A percentile compares a stretch with the other conserved stretches of the same genome.
phyloP scores from a whole-genome alignment of 1,140 invertebrate species.

The Plectus sambesii region DNA sequence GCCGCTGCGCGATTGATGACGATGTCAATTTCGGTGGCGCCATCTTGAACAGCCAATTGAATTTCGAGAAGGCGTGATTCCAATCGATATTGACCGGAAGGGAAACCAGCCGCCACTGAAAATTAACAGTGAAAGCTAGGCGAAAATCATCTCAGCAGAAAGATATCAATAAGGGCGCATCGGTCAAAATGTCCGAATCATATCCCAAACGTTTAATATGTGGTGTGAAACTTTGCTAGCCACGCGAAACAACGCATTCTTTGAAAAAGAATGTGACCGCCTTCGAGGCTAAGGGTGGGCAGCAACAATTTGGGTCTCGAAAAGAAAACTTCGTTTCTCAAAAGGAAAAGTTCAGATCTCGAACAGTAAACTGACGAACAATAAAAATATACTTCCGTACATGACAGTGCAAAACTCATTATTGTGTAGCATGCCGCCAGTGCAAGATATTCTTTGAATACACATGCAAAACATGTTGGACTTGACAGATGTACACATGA shows the following conservation, averaged over 20 bases:
- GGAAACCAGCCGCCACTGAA: conserved; percentile 88
- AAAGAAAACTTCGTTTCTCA: too few species aligned
- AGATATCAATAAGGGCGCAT: conserved; percentile 23
- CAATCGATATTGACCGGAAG: conserved; percentile 73
- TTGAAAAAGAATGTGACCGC: conserved; percentile 10
- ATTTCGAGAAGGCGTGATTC: conserved; percentile 73
- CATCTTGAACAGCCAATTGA: conserved; percentile 61
- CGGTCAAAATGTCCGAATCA: too few species aligned
- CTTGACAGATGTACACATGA: conserved; percentile 9
- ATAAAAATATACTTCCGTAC: too few species aligned
- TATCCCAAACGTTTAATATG: too few species aligned
- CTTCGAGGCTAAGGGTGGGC: conserved; percentile 1
- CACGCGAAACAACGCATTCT: conserved; percentile 61
- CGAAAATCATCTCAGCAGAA: conserved; percentile 14
- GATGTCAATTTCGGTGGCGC: conserved; percentile 88
- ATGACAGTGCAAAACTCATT: too few species aligned
- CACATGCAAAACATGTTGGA: conserved; percentile 61
- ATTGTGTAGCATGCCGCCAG: too few species aligned
- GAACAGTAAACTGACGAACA: too few species aligned
- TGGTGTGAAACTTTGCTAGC: too few species aligned
- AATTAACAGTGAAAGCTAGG: conserved; percentile 27
- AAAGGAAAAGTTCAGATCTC: too few species aligned
- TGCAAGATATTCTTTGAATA: too few species aligned
- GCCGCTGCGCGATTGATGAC: conserved; percentile 81
- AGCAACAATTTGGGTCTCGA: too few species aligned